A percentile compares a stretch with the other conserved stretches of the same genome.
Evolutionary conservation across 2,888 invertebrate species (phyloP).

Genomic region (Eutolmus rufibarbis): DNA sequence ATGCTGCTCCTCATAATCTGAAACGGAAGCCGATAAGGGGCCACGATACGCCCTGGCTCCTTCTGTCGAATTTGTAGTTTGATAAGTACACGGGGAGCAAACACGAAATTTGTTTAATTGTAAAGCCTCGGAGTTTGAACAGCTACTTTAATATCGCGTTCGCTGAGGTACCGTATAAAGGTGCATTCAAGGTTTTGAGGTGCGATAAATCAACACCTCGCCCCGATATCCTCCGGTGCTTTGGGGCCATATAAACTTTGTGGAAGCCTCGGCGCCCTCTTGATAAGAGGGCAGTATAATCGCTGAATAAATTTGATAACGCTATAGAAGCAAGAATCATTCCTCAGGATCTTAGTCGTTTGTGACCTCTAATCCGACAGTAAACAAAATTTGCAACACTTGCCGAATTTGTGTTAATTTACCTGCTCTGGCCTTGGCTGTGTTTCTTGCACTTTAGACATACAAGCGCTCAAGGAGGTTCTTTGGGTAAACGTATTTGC

Average conservation of each 20-base stretch:
- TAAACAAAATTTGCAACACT: not conserved
- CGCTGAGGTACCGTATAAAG: not conserved
- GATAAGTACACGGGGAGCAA: not conserved
- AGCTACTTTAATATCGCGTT: not conserved
- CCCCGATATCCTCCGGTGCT: not conserved
- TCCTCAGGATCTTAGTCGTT: not conserved
- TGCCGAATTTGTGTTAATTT: not conserved
- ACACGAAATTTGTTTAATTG: constrained; percentile 2
- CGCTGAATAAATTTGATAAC: not conserved
- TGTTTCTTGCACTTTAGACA: not conserved
- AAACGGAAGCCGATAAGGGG: constrained; percentile 19
- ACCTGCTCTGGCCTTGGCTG: not conserved
- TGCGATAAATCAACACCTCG: not conserved
- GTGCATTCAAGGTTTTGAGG: constrained; percentile 4
- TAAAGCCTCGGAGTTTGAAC: not conserved
- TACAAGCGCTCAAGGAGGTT: not conserved
- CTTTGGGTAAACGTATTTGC: not conserved
- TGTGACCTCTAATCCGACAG: not conserved
- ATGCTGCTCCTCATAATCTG: constrained; percentile 9
- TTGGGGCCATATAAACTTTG: not conserved
- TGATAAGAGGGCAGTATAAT: not conserved
- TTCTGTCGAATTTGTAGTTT: not conserved
- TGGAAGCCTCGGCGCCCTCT: not conserved
- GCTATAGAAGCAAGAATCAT: not conserved
- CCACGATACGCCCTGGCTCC: not conserved